Conservation (phyloP, 2,113 vertebrate genomes). For the Speoplatyrhinus poulsoni region DNA sequence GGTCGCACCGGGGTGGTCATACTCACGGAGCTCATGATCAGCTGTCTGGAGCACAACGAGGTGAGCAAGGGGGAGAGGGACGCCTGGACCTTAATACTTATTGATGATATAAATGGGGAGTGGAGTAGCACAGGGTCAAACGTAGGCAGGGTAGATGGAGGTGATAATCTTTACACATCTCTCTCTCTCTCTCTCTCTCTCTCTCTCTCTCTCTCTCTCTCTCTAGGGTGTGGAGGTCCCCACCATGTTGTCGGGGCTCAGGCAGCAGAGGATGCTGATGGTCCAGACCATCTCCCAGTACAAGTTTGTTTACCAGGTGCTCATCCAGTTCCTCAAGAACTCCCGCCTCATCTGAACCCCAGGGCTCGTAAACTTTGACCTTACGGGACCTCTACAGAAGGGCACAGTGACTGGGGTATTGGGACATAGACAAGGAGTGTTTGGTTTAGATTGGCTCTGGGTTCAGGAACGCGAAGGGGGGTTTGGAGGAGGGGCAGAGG, state of each 20-base stretch:
- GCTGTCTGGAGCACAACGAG: slow-evolving; percentile 92
- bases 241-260: slow-evolving; percentile 85
- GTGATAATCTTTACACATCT: neutral
- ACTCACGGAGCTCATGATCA: slow-evolving; percentile 92
- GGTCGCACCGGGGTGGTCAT: slow-evolving; percentile 91
- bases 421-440: too few relatives aligned
- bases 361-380: slow-evolving; percentile 3
- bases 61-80: slow-evolving; percentile 63
- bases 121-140: too few relatives aligned
- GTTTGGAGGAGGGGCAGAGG: too few relatives aligned
- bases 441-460: too few relatives aligned
- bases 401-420: slow-evolving; percentile 4
- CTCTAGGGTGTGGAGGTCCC: slow-evolving; percentile 88
- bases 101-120: too few relatives aligned
- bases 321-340: slow-evolving; percentile 93
- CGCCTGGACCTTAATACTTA: too few relatives aligned
- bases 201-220: neutral
- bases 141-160: too few relatives aligned
- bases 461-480: too few relatives aligned
- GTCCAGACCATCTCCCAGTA: slow-evolving; percentile 95
- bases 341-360: slow-evolving; percentile 87
- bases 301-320: slow-evolving; percentile 94
- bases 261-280: slow-evolving; percentile 94
- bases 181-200: neutral
- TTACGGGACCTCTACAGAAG: neutral